Evolutionary conservation across 2,113 vertebrate genomes (phyloP).

Genomic region (Peromyscus maniculatus): DNA sequence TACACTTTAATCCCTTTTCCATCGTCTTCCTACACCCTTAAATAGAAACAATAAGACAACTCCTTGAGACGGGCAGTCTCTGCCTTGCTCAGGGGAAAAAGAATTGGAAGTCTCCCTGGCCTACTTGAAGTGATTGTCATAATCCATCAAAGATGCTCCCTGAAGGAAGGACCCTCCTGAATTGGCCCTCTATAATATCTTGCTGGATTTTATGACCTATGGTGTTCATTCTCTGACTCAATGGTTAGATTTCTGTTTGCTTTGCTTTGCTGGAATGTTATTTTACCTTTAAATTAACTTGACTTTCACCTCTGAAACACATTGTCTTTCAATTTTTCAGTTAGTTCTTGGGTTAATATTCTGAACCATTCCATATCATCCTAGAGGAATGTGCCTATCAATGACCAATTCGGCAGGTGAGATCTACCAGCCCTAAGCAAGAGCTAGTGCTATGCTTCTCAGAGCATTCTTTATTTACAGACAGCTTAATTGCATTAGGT

Average conservation of each 20-base stretch:
- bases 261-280: constrained; percentile 33
- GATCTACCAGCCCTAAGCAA: not conserved
- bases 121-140: not conserved
- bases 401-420: not conserved
- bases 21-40: constrained; percentile 64
- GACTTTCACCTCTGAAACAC: not conserved
- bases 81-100: constrained; percentile 31
- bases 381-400: not conserved
- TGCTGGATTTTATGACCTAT: not conserved
- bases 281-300: not conserved
- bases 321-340: constrained; percentile 7
- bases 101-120: not conserved
- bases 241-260: not conserved
- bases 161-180: not conserved
- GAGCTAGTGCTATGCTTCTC: not conserved
- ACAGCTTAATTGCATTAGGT: constrained; percentile 81
- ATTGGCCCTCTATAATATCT: not conserved
- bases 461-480: constrained; percentile 72
- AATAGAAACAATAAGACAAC: constrained; percentile 73
- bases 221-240: not conserved
- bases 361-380: not conserved
- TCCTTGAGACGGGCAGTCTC: constrained; percentile 44
- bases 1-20: constrained; percentile 76
- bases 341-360: constrained; percentile 16
- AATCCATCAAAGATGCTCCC: not conserved